A percentile compares a stretch with the other conserved stretches of the same genome.
These are phyloP conservation scores for Acanthosepion pharaonis DNA, from an alignment of 2,888 invertebrate species.

Conservation along the genomic window DNA sequence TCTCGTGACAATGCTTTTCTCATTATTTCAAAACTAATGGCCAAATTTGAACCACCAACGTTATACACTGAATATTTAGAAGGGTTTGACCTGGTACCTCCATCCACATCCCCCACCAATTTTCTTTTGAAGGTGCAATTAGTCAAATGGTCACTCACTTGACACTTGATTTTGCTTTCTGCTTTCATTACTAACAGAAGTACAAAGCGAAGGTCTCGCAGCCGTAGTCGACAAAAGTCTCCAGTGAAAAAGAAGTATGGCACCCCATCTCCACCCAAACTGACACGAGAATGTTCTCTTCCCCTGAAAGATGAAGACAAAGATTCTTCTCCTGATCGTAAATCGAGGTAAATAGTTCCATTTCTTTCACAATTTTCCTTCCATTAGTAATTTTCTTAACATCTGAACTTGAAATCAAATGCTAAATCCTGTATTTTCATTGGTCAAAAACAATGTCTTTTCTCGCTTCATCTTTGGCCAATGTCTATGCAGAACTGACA, in stretches of 20 bases:
- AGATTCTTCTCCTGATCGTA: conserved; percentile 45
- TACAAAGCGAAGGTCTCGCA: conserved; percentile 41
- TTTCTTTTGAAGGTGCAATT: neutral
- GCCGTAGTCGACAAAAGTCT: conserved; percentile 42
- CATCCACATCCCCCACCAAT: no score
- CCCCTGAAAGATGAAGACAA: conserved; percentile 46
- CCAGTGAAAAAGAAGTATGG: conserved; percentile 44
- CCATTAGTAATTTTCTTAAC: no score
- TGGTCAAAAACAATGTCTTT: neutral
- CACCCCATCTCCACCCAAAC: conserved; percentile 44
- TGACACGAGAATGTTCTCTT: conserved; percentile 39
- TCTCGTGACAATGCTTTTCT: no score
- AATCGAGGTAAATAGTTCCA: conserved; percentile 39
- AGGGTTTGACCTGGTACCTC: no score
- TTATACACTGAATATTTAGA: no score
- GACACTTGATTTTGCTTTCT: neutral
- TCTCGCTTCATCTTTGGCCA: no score
- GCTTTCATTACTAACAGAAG: neutral
- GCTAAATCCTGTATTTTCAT: neutral
- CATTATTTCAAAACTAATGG: no score
- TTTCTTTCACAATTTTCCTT: neutral
- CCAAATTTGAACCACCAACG: no score
- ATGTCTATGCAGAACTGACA: no score
- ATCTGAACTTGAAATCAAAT: no score
- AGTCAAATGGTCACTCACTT: neutral